Conservation (phyloP, 2,113 vertebrate genomes). For the Zosterops pallidus region DNA sequence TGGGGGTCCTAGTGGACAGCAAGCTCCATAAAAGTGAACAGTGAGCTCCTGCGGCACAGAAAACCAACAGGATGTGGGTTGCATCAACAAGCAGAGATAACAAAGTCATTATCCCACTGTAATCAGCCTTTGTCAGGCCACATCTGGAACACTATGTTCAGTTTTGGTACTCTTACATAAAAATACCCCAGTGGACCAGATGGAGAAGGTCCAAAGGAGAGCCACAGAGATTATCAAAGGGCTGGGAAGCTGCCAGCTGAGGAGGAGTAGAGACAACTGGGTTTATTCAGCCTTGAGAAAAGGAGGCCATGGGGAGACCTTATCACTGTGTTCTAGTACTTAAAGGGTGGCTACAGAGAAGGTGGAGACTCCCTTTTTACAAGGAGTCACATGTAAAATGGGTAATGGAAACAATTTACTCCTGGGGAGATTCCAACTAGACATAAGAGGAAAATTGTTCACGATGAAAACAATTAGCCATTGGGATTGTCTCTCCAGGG, state of each 20-base stretch:
- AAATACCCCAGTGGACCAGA: neutral
- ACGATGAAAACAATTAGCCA: neutral
- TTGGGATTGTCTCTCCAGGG: neutral
- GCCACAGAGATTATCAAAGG: neutral
- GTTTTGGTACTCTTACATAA: neutral
- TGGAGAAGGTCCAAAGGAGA: neutral
- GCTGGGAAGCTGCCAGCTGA: neutral
- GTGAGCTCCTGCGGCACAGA: neutral
- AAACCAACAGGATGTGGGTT: neutral
- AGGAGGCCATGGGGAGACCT: neutral
- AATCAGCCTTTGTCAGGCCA: neutral
- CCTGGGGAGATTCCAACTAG: neutral
- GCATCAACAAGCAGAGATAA: neutral
- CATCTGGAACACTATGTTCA: neutral
- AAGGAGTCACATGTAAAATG: neutral
- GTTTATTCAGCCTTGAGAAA: neutral
- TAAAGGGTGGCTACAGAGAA: neutral
- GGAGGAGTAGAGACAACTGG: neutral
- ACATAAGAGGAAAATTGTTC: neutral
- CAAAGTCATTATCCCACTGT: neutral
- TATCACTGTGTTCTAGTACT: neutral
- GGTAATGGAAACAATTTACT: neutral
- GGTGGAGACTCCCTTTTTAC: neutral
- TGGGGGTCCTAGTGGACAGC: neutral
- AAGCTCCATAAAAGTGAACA: neutral